Evolutionary conservation across 1,140 invertebrate species (phyloP), one percentile per base, ranked within the genome.

Genomic region (Drosophila pandora): DNA sequence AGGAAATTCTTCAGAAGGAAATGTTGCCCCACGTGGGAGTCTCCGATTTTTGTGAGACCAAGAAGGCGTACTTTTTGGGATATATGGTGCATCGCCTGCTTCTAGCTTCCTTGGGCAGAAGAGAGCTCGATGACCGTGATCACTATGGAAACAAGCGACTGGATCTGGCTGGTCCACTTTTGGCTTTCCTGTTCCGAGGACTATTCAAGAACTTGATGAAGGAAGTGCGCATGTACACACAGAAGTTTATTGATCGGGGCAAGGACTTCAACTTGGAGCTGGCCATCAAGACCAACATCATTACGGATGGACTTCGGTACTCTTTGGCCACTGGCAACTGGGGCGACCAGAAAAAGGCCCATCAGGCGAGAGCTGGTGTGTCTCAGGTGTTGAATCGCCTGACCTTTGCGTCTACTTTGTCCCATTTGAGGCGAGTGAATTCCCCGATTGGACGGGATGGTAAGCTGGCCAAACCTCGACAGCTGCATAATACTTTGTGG

Each of bases 301-400:
- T 99, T 55, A 99, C 98, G 2, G 98, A 99, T 92, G 99, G 99
- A n/a, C 93, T 99, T 22, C 94, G 97, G 73, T 99, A 99, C 92
- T 99, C 98, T 0, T 93, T 99, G 71, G 98, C 99, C 82, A 99
- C 99, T 39, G 99, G 99, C 30, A 99, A 99, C 92, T 99, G 99
- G 99, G 99, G 99, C 37, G 99, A 99, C 92, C 99, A 99, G 92
- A 99, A 99, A 92, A 99, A 99, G 92, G 99, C 99, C 65, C 98
- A 99, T 95, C 97, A 99, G 93, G 97, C 97, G 5, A 94, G 98
- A 92, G 98, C 98, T 74, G 97, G 97, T 30, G 97, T 98, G 10
- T 97, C 96, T 58, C 97, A 98, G 79, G 97, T 98, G 91, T 96
- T 99, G 92, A 99, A 99, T 90, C 94, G 99, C 70, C 93, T 99